Base-by-base conservation (phyloP, 2,888 invertebrate species). In the Mythimna vitellina region DNA sequence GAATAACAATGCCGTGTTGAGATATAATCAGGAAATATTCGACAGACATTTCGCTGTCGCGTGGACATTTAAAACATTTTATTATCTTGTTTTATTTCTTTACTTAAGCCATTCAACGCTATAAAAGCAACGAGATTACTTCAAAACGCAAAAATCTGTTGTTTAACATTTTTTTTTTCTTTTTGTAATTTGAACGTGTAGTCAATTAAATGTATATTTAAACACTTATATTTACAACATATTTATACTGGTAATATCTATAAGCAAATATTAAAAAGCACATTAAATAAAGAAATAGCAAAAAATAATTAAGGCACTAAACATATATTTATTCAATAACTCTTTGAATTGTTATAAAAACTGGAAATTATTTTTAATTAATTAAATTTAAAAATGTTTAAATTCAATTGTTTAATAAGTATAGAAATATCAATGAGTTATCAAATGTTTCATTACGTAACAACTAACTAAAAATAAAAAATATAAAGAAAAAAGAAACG, bases 401-500 rank as follows among this genome's bases (percentile, higher is more conserved):
- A n/a, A 17, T 49, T n/a, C 17, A 3, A 14, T 25, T 46, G 7
- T 22, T 14, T 35, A 4, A n/a, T 17, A 12, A 1, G 14, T 3
- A 9, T 65, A 1, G 7, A 6, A 9, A 20, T 49, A 71, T 87
- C 88, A 87, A 86, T 73, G 85, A 89, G 71, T 82, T 81, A 88
- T 83, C 83, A 87, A 86, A 86, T 74, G 69, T 75, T 68, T 57
- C 58, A 46, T 65, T 75, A 85, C 78, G 87, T 90, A 90, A 79
- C 86, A 90, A 79, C 86, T 89, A 91, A 91, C 85, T 91, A 86
- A 91, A 93, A 95, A 92, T 92, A 92, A 95, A 93, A 95, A 95
- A 93, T 92, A 93, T 93, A 95, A 92, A 93, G 91, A 93, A 95
- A 95, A 95, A 96, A 97, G 97, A 96, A 97, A 98, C 98, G 97